Base-by-base conservation (phyloP, 2,888 invertebrate species). In the Limenitis camilla region DNA sequence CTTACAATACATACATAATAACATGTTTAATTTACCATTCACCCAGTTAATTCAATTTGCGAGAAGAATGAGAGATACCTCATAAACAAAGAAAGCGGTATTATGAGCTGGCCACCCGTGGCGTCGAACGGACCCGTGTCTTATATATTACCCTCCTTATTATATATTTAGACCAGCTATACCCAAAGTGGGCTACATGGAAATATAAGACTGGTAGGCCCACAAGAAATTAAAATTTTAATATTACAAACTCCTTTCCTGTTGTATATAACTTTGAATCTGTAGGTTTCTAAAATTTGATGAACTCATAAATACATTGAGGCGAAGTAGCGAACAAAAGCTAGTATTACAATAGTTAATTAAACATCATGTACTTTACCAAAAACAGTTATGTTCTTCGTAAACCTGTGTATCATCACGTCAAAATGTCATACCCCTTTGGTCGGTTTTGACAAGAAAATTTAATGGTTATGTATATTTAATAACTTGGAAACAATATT, bases 31-130 rank as follows among this genome's bases (percentile, higher is more conserved):
- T 45, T 46, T 46, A 46, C 33, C 39, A 30, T 39, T 46, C 30
- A 39, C 36, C 44, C 43, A 44, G 50, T 53, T 40, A 52, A 55
- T 54, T 49, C 42, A 52, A 52, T 55, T 52, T 55, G 49, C 39
- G 39, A 29, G 42, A 33, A 53, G 50, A 53, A 47, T 54, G 54
- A 49, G 43, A 49, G 45, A 56, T 51, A 41, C 48, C 41, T 46
- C 49, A 43, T 49, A 42, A 33, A 49, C 42, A 50, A 47, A 33
- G 33, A 32, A 48, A 36, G 45, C 38, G 19, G 19, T 47, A 47
- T 46, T 30, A 42, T 52, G 52, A 35, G 42, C 44, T 33, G 54
- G 32, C 57, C 57, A 55, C 57, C 57, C 57, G 57, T 55, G 36
- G 57, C 51, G 57, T 35, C 10, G 43, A 39, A 44, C 33, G 9